phyloP scores from a whole-genome alignment of 30 jellyfish, hydroid and myxozoan species.

The Hydractinia echinata region DNA sequence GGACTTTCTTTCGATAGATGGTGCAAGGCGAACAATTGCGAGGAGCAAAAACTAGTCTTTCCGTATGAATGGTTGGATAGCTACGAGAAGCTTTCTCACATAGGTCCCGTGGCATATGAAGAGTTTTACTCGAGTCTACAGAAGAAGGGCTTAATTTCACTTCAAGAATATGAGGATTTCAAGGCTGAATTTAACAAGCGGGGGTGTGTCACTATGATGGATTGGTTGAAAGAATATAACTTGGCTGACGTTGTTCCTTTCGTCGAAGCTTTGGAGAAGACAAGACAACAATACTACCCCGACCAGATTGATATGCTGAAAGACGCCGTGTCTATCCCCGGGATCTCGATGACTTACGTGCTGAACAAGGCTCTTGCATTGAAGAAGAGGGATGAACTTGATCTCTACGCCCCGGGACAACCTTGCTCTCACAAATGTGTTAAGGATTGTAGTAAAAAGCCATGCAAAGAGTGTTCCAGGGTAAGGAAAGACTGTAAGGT shows the following conservation, averaged over 20 bases:
- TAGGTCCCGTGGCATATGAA: constrained; percentile 11
- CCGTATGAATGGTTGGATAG: constrained; percentile 35
- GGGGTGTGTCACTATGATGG: constrained; percentile 19
- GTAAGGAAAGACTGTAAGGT: background rate
- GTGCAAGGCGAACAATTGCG: constrained; percentile 11
- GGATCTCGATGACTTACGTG: constrained; percentile 22
- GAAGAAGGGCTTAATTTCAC: background rate
- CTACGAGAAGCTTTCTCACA: constrained; percentile 1
- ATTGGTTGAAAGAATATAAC: constrained; percentile 23
- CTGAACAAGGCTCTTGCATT: constrained; percentile 4
- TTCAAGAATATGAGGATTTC: constrained; percentile 13
- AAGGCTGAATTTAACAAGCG: background rate
- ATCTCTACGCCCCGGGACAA: constrained; percentile 21
- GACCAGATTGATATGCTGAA: constrained; percentile 15
- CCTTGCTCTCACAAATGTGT: background rate
- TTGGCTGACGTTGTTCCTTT: constrained; percentile 36
- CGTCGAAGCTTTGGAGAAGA: constrained; percentile 35
- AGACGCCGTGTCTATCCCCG: constrained; percentile 22
- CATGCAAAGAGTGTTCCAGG: background rate
- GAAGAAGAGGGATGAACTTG: background rate
- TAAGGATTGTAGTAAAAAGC: background rate
- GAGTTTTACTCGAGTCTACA: constrained; percentile 30
- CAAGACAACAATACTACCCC: constrained; percentile 21
- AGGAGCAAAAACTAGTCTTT: constrained; percentile 24
- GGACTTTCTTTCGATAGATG: constrained; percentile 15